Base-by-base conservation (phyloP, 2,797 vertebrate species). In the Morus bassanus region DNA sequence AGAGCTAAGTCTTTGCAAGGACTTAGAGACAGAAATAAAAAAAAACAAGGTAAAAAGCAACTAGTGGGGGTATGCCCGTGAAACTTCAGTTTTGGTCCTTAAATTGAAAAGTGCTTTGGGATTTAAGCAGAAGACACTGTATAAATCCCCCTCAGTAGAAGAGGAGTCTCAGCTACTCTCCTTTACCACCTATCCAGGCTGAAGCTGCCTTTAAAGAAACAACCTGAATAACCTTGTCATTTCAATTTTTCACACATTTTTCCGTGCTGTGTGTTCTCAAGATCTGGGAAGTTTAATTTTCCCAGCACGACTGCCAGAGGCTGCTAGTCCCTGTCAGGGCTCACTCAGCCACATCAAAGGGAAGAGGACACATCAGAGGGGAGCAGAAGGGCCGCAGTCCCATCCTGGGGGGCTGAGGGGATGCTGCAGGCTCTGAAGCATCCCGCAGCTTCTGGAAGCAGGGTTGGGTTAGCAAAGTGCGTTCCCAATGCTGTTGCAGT, bases 291-390 rank as follows among this genome's bases (percentile, higher is more conserved):
- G 95, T 85, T 85, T 93, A 54, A 94, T 97, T 96, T 97, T 78
- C 91, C 89, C 81, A 57, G 85, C 73, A 8, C 70, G 59, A 85
- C 83, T 85, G 93, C 93, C 88, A 88, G 85, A 91, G 92, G 91
- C 97, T 92, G 91, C 73, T 77, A 9, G 85, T 95, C 95, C 86
- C 28, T 91, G 91, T 93, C 88, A 81, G 92, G 88, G 90, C 94
- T 95, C 35, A 31, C 95, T 94, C 89, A n/a, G 3, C 84, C 89
- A 95, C 96, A 95, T 95, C 91, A 96, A 97, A 96, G 93, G 85
- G 79, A 96, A 78, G n/a, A 43, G 81, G 93, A 93, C 56, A 87
- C 88, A 18, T 46, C 77, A 89, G 92, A 73, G 80, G 61, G 85
- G 57, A 91, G 65, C 93, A 89, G 88, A 57, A 80, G 45, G 88